Conservation (phyloP, 2,113 vertebrate genomes). For the Lepus timidus region DNA sequence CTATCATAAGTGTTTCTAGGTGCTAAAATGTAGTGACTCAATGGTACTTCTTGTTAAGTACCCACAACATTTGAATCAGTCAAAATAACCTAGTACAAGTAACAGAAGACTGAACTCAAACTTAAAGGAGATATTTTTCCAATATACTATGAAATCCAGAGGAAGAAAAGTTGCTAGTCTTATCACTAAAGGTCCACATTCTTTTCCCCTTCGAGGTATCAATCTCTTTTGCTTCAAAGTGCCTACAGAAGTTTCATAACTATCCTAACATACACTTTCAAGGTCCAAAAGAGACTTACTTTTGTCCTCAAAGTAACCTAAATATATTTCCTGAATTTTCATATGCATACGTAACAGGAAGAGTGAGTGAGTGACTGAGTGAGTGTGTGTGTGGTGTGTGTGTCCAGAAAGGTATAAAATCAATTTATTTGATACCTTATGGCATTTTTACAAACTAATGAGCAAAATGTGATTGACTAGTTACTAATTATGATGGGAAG, state of each 20-base stretch:
- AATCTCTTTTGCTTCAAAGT: not conserved
- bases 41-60: not conserved
- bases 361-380: not conserved
- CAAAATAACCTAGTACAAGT: conserved; percentile 22
- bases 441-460: not conserved
- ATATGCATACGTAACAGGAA: not conserved
- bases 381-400: not conserved
- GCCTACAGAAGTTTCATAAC: not conserved
- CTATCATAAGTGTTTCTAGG: not conserved
- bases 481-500: not conserved
- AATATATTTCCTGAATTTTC: not conserved
- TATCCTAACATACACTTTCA: not conserved
- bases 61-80: not conserved
- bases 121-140: not conserved
- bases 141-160: not conserved
- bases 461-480: not conserved
- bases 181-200: not conserved
- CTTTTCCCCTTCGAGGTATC: not conserved
- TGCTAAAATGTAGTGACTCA: not conserved
- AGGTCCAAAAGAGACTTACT: not conserved
- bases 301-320: not conserved
- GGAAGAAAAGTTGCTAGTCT: not conserved
- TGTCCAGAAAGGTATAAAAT: not conserved
- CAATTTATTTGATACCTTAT: not conserved
- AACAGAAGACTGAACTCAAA: not conserved